Evolutionary conservation across 2,113 vertebrate genomes (phyloP).

Genomic region (Clinocottus analis): DNA sequence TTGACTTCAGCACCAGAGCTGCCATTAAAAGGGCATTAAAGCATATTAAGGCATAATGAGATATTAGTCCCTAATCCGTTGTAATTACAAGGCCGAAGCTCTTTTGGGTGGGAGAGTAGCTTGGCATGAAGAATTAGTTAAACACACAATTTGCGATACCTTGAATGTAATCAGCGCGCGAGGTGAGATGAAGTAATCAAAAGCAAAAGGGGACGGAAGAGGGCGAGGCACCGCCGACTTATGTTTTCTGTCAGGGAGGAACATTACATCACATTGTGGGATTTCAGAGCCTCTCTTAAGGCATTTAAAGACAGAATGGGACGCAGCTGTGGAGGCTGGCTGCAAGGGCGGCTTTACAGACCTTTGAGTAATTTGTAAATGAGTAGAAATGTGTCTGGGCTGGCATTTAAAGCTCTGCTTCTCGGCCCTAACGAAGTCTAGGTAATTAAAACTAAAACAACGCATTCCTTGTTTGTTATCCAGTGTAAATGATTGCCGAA

Average conservation of each 20-base stretch:
- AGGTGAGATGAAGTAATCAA: constrained; percentile 60
- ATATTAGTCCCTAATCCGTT: constrained; percentile 82
- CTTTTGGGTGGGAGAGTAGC: constrained; percentile 52
- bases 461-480: neutral
- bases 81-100: constrained; percentile 76
- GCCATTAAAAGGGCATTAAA: constrained; percentile 86
- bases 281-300: constrained; percentile 22
- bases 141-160: constrained; percentile 69
- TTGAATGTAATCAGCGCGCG: constrained; percentile 58
- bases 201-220: constrained; percentile 15
- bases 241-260: constrained; percentile 36
- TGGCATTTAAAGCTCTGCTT: neutral
- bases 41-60: constrained; percentile 83
- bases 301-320: constrained; percentile 23
- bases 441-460: neutral
- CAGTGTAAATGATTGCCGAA: neutral
- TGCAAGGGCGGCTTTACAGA: constrained; percentile 1
- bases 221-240: constrained; percentile 26
- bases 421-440: neutral
- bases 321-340: constrained; percentile 48
- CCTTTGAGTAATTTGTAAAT: neutral
- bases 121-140: constrained; percentile 64
- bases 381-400: neutral
- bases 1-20: constrained; percentile 73
- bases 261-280: constrained; percentile 25